These are phyloP conservation scores for Aythya baeri DNA, from an alignment of 2,113 vertebrate genomes.

Conservation along the genomic window DNA sequence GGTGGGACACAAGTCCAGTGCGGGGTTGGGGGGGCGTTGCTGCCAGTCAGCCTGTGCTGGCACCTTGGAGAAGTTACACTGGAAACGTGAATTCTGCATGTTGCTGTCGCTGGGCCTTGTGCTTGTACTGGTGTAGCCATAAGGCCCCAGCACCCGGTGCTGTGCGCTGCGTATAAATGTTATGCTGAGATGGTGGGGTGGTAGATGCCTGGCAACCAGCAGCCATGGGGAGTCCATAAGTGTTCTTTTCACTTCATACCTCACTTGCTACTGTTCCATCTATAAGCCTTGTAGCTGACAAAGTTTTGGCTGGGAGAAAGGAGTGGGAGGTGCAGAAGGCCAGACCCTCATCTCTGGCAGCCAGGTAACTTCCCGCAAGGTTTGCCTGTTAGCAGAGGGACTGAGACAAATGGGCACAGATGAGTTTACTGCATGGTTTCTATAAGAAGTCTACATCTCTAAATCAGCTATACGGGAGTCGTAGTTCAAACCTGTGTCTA, in stretches of 20 bases:
- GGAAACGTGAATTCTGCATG: background rate
- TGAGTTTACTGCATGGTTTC: background rate
- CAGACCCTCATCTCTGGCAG: background rate
- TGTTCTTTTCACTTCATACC: background rate
- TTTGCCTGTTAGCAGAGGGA: background rate
- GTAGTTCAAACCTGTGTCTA: background rate
- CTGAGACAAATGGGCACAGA: background rate
- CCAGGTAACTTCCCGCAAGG: background rate
- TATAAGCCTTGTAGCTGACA: background rate
- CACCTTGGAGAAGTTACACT: background rate
- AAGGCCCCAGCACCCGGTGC: background rate
- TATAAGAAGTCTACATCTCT: background rate
- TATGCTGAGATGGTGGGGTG: background rate
- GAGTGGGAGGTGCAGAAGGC: background rate
- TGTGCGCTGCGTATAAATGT: background rate
- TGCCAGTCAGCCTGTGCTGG: background rate
- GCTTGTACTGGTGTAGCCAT: background rate
- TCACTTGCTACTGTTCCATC: background rate
- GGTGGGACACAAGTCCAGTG: background rate
- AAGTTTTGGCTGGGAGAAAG: background rate
- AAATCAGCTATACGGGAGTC: background rate
- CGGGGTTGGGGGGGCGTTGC: background rate
- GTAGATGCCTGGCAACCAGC: background rate
- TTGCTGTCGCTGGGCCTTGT: rapidly evolving
- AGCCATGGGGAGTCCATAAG: background rate